Conservation (phyloP, 2,113 vertebrate species). For the Anser brachyrhynchus region DNA sequence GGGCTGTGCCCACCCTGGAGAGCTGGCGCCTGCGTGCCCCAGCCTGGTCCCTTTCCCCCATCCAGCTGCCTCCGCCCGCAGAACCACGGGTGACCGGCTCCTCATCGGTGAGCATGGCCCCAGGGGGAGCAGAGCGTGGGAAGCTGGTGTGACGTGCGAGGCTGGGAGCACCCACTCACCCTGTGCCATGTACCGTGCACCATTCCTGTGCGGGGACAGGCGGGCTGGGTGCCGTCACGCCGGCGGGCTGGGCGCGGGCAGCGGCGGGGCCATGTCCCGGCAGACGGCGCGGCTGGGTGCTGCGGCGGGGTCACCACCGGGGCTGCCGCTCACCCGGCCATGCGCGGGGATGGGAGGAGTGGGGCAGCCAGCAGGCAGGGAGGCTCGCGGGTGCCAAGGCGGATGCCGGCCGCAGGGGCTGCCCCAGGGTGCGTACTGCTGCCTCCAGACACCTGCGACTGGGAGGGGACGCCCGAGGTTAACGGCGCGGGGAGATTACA, state of each 20-base stretch:
- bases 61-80: fast-evolving
- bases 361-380: too few relatives aligned
- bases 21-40: fast-evolving
- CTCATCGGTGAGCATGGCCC: fast-evolving
- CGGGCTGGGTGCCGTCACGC: background rate
- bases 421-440: background rate
- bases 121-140: background rate
- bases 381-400: background rate
- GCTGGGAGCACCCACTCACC: background rate
- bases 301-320: background rate
- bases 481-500: background rate
- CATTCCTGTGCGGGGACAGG: constrained; percentile 17
- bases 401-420: background rate
- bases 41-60: background rate
- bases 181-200: background rate
- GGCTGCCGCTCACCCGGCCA: background rate
- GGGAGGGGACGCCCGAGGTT: background rate
- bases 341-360: background rate
- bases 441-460: background rate
- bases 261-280: background rate
- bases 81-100: background rate
- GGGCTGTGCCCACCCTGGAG: fast-evolving
- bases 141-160: background rate
- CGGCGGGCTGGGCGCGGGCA: background rate
- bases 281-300: background rate